Evolutionary conservation across 1,140 invertebrate species (phyloP).

Genomic region (Sitophilus oryzae): DNA sequence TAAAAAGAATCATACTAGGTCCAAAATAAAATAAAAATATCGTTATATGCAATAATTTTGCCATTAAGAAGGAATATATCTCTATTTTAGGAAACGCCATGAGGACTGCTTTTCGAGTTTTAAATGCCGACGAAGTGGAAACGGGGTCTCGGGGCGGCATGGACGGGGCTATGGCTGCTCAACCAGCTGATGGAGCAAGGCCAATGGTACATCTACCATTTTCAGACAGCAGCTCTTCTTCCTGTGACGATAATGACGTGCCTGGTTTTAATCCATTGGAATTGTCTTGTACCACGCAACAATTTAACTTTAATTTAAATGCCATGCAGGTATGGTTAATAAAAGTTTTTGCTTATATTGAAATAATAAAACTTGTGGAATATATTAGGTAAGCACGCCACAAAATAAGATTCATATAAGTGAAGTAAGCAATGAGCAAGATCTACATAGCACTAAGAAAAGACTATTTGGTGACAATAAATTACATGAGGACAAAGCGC

Average conservation of each 20-base stretch:
- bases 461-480: slow-evolving; percentile 29
- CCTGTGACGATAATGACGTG: slow-evolving; percentile 37
- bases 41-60: no score
- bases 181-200: slow-evolving; percentile 38
- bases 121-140: slow-evolving; percentile 41
- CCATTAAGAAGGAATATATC: no score
- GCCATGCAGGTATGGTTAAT: slow-evolving; percentile 45
- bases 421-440: slow-evolving; percentile 33
- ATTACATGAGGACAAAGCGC: slow-evolving; percentile 19
- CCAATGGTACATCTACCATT: slow-evolving; percentile 20
- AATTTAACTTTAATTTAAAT: slow-evolving; percentile 58
- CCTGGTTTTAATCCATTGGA: slow-evolving; percentile 43
- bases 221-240: slow-evolving; percentile 36
- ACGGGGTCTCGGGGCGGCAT: slow-evolving; percentile 41
- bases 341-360: no score
- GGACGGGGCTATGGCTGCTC: slow-evolving; percentile 39
- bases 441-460: slow-evolving; percentile 31
- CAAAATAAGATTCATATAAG: slow-evolving; percentile 37
- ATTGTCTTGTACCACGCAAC: slow-evolving; percentile 56
- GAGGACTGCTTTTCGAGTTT: slow-evolving; percentile 40
- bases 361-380: no score
- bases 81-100: slow-evolving; percentile 36
- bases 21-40: no score
- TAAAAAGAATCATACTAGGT: no score
- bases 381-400: slow-evolving; percentile 55